Evolutionary conservation across 2,797 vertebrate genomes (phyloP).

Genomic region (Platyrinchus mystaceus): DNA sequence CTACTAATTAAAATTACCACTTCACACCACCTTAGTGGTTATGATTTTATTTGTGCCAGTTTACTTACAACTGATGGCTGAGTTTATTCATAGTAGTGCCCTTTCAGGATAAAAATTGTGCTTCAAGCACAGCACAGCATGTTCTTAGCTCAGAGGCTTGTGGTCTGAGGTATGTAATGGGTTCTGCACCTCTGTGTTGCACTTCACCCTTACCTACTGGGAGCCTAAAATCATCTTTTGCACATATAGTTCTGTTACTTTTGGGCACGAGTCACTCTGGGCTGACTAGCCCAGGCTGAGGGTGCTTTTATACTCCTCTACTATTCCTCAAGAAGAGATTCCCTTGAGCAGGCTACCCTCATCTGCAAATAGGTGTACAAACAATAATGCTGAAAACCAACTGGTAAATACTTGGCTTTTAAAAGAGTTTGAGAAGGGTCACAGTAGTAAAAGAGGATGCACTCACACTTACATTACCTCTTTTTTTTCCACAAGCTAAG

Average conservation of each 20-base stretch:
- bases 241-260: not conserved
- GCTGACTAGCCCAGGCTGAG: not conserved
- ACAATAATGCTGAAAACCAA: not conserved
- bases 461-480: not conserved
- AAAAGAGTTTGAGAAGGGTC: not conserved
- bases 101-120: not conserved
- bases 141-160: not conserved
- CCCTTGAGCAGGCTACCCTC: not conserved
- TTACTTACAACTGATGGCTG: not conserved
- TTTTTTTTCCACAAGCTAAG: not conserved
- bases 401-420: not conserved
- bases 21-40: not conserved
- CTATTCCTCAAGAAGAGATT: not conserved
- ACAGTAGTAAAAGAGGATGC: not conserved
- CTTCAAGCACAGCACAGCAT: not conserved
- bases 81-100: not conserved
- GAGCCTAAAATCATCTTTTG: not conserved
- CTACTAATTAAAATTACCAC: not conserved
- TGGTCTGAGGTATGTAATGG: not conserved
- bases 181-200: not conserved
- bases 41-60: not conserved
- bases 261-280: not conserved
- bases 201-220: not conserved
- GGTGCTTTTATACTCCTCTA: not conserved
- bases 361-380: not conserved